Evolutionary conservation across 2,888 invertebrate species (phyloP).

Genomic region (Athrips mouffetella): DNA sequence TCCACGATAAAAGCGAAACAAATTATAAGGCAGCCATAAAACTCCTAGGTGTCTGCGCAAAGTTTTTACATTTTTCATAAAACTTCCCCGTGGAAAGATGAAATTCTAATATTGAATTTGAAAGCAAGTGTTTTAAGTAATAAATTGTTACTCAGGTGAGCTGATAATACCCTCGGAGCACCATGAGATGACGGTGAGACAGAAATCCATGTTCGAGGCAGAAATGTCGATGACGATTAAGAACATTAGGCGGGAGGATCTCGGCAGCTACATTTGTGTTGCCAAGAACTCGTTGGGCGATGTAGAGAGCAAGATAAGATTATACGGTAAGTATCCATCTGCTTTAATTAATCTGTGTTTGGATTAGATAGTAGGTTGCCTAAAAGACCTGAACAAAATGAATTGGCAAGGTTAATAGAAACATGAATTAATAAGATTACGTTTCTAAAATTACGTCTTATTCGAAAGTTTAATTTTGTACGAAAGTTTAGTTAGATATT

Average conservation of each 20-base stretch:
- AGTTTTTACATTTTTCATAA: constrained; percentile 77
- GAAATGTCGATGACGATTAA: constrained; percentile 90
- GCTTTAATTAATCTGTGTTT: constrained; percentile 10
- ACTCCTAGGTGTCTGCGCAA: constrained; percentile 70
- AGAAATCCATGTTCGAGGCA: constrained; percentile 89
- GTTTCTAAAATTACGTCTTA: too few relatives aligned
- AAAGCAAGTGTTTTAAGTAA: constrained; percentile 65
- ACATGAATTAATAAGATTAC: too few relatives aligned
- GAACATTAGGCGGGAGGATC: constrained; percentile 86
- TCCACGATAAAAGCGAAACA: constrained; percentile 69
- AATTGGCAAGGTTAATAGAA: not conserved
- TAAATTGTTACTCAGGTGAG: constrained; percentile 80
- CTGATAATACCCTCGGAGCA: constrained; percentile 91
- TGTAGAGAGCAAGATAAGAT: constrained; percentile 91
- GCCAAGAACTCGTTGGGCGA: constrained; percentile 93
- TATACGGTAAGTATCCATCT: constrained; percentile 83
- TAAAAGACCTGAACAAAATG: not conserved
- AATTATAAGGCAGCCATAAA: constrained; percentile 74
- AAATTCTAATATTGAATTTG: constrained; percentile 76
- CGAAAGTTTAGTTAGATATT: too few relatives aligned
- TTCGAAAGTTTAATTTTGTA: too few relatives aligned
- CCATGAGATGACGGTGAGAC: constrained; percentile 86
- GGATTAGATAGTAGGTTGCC: constrained; percentile 4
- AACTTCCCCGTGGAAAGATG: constrained; percentile 66
- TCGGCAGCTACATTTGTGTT: constrained; percentile 91